Percentiles rank a stretch among this genome's conserved stretches.
Evolutionary conservation across 2,113 vertebrate species (phyloP).

Genomic region (Pygoscelis antarcticus): DNA sequence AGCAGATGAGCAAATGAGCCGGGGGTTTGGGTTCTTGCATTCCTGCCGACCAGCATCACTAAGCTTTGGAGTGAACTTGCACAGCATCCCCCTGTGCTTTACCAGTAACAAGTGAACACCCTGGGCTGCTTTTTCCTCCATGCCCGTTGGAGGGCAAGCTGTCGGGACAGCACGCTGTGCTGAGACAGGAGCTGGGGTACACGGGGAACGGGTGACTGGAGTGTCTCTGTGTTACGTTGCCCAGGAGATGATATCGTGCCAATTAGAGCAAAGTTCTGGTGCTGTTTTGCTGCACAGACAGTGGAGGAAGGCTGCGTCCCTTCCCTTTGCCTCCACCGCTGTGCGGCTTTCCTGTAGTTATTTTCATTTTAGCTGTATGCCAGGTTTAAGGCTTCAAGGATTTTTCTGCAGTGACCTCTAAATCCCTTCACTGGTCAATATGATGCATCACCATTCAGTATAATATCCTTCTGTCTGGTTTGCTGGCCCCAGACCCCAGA

Average conservation of each 20-base stretch:
- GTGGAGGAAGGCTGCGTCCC: fast-evolving
- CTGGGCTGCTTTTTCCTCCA: not conserved
- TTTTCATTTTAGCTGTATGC: slow-evolving; percentile 44
- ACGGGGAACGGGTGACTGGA: fast-evolving
- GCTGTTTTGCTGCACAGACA: not conserved
- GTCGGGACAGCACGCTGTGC: fast-evolving
- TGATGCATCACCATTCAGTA: slow-evolving; percentile 44
- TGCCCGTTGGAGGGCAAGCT: not conserved
- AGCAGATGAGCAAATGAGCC: not conserved
- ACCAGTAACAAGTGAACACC: not conserved
- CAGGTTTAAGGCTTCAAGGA: slow-evolving; percentile 49
- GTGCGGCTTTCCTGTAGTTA: not conserved
- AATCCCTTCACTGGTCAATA: slow-evolving; percentile 68
- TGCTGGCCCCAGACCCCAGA: slow-evolving; percentile 51
- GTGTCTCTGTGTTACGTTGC: fast-evolving
- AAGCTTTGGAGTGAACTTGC: not conserved
- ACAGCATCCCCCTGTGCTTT: not conserved
- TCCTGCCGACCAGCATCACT: not conserved
- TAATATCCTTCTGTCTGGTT: slow-evolving; percentile 64
- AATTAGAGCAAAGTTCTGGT: not conserved
- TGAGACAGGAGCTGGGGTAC: not conserved
- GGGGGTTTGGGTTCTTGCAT: not conserved
- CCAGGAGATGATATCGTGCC: fast-evolving
- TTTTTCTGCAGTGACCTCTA: slow-evolving; percentile 66
- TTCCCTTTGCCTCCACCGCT: not conserved